phyloP scores from a whole-genome alignment of 2,888 invertebrate genomes.

The Ernsta delagoae region DNA sequence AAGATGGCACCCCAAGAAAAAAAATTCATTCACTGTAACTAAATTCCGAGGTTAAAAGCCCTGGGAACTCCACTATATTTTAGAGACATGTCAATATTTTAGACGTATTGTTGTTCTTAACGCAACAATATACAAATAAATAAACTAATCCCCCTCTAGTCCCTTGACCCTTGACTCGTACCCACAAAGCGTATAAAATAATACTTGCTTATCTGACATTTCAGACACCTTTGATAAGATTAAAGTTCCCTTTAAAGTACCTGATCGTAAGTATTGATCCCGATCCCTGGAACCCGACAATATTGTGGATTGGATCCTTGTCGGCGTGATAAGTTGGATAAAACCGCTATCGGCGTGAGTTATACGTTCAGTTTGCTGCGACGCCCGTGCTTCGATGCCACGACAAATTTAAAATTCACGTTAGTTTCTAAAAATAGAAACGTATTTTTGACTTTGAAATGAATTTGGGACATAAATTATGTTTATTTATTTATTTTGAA shows the following conservation, averaged over 20 bases:
- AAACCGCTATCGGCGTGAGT: neutral
- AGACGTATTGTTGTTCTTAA: too few relatives aligned
- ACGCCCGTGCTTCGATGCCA: neutral
- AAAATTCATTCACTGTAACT: too few relatives aligned
- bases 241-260: neutral
- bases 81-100: too few relatives aligned
- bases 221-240: neutral
- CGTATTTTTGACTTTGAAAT: neutral
- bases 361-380: neutral
- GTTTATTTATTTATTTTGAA: too few relatives aligned
- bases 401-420: neutral
- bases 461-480: too few relatives aligned
- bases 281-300: neutral
- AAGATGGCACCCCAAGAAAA: too few relatives aligned
- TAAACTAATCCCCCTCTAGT: neutral
- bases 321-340: neutral
- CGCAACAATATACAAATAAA: too few relatives aligned
- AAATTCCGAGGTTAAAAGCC: too few relatives aligned
- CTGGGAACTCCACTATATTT: too few relatives aligned
- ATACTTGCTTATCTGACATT: neutral
- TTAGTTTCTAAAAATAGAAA: neutral
- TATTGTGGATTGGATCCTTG: conserved; percentile 4
- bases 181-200: neutral
- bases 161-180: neutral
- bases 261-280: conserved; percentile 7